Percentiles rank a stretch among this genome's conserved stretches.
phyloP scores from a whole-genome alignment of 64 coral and sea anemone genomes.

The Actinia equina region DNA sequence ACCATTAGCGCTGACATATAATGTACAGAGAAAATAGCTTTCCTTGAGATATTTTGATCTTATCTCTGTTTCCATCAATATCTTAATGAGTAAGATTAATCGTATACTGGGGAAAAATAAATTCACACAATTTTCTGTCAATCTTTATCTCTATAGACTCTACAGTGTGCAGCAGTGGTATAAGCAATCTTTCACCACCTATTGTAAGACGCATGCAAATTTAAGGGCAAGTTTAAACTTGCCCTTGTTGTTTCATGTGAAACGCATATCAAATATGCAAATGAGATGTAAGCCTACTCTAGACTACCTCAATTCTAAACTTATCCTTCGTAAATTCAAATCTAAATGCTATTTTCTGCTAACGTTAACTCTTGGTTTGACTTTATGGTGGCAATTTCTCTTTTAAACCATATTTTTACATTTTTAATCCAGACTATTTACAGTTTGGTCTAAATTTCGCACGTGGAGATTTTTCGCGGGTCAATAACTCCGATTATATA shows the following conservation, averaged over 20 bases:
- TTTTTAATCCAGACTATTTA: background rate
- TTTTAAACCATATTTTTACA: background rate
- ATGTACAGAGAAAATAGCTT: background rate
- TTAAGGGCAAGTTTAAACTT: background rate
- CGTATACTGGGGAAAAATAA: background rate
- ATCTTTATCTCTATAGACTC: background rate
- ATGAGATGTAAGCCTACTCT: background rate
- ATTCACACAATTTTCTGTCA: background rate
- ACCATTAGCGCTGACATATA: background rate
- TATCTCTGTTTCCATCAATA: background rate
- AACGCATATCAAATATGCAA: background rate
- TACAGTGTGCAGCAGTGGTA: background rate
- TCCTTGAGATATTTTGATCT: background rate
- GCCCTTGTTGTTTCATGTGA: background rate
- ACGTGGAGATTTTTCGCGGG: conserved; percentile 21
- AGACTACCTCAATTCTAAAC: background rate
- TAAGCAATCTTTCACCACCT: background rate
- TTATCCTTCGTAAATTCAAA: background rate
- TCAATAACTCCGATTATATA: background rate
- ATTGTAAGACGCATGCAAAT: background rate
- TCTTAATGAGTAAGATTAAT: background rate
- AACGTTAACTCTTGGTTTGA: background rate
- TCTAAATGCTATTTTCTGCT: background rate
- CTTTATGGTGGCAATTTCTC: background rate
- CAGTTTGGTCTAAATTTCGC: background rate